Base-by-base conservation (phyloP, 2,888 invertebrate species). In the Eumerus sabulonum region DNA sequence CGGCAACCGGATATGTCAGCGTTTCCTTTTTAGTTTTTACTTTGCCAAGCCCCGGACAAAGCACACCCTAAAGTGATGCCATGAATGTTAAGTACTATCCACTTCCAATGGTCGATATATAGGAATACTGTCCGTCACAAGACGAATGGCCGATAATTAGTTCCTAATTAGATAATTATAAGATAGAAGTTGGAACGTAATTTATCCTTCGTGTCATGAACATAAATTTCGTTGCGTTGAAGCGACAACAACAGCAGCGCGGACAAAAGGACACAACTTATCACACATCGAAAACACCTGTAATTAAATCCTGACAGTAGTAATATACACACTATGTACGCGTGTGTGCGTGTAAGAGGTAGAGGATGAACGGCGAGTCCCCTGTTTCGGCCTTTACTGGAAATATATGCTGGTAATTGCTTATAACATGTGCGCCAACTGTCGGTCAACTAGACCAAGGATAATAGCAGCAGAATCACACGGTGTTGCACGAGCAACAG, bases 241-340 rank as follows among this genome's bases (percentile, higher is more conserved):
- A 9, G 47, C 13, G 7, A 40, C 40, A n/a, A 17, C 36, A 45
- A 57, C 67, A 13, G 36, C 19, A 14, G 19, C 16, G 9, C 51
- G 79, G 64, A 79, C 79, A 79, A 70, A 27, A 70, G 79, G 79
- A 79, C 79, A 79, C 27, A 64, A 64, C 64, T 79, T 74, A 74
- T 74, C 74, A 79, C 79, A 74, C 40, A 27, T 27, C 27, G 45
- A 42, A 74, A 79, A 74, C 64, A 79, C 79, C 73, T 74, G 79
- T 64, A 79, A 79, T 79, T 74, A 79, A 74, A 68, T 68, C 60
- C 51, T 27, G 27, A 27, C 27, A 27, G 27, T 7, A 7, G 7
- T 7, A 7, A 7, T 27, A 27, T 27, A 7, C 40, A 17, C 18
- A 1, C 9, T 64, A 51, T 59, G 48, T 51, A 45, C 51, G 3